These are phyloP conservation scores for Balanococcus diminutus DNA, from an alignment of 2,888 invertebrate genomes.

Conservation along the genomic window DNA sequence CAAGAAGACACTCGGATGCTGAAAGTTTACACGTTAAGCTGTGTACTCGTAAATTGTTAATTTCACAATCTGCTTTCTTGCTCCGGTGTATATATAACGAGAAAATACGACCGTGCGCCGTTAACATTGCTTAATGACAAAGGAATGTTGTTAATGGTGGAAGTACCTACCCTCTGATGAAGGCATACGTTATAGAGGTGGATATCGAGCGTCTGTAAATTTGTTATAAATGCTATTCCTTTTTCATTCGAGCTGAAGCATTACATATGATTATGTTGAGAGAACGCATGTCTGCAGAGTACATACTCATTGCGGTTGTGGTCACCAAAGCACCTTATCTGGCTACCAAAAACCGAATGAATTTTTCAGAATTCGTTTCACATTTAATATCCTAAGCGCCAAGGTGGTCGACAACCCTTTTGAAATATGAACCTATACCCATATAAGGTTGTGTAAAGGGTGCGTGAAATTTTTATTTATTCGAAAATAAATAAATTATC, in stretches of 20 bases:
- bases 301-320: too few relatives aligned
- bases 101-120: not conserved
- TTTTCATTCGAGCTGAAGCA: not conserved
- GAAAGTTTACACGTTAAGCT: slow-evolving; percentile 6
- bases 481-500: not conserved
- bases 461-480: slow-evolving; percentile 10
- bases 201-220: slow-evolving; percentile 6
- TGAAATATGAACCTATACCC: not conserved
- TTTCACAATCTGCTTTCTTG: slow-evolving; percentile 19
- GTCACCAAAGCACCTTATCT: slow-evolving; percentile 5
- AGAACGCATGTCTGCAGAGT: too few relatives aligned
- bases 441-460: not conserved
- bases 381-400: not conserved
- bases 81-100: not conserved
- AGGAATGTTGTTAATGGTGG: not conserved
- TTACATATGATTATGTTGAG: not conserved
- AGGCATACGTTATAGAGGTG: not conserved
- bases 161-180: not conserved
- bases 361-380: not conserved
- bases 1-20: slow-evolving; percentile 9
- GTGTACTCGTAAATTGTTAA: slow-evolving; percentile 23
- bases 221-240: not conserved
- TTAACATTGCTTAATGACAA: slow-evolving; percentile 2
- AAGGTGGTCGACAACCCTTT: not conserved
- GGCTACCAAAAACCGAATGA: not conserved